These are phyloP conservation scores for Drosophila nr. perissopoda DNA, from an alignment of 2,888 invertebrate species.

Conservation along the genomic window DNA sequence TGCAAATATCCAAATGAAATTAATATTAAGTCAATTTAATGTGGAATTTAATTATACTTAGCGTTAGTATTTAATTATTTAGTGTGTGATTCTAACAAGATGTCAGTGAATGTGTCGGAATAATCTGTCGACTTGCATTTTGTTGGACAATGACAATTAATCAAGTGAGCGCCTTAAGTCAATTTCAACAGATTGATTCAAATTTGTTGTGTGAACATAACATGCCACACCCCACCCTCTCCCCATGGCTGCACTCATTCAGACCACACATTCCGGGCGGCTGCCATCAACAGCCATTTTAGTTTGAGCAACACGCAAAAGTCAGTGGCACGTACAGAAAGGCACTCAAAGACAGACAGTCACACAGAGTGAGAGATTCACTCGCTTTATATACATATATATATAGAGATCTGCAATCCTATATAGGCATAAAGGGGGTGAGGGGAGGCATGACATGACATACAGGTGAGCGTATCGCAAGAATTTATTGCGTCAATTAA, in stretches of 20 bases:
- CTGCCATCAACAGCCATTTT: constrained; percentile 50
- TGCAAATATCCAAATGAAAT: constrained; percentile 9
- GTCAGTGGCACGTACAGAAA: constrained; percentile 67
- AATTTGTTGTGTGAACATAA: constrained; percentile 71
- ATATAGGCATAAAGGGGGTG: constrained; percentile 2
- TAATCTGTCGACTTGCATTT: constrained; percentile 27
- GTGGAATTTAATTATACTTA: neutral
- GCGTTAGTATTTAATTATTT: neutral
- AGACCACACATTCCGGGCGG: constrained; percentile 8
- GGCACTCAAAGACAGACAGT: constrained; percentile 40
- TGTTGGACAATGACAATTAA: constrained; percentile 66
- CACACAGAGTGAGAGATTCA: constrained; percentile 11
- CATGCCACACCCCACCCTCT: constrained; percentile 39
- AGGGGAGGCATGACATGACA: neutral
- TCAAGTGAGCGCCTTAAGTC: constrained; percentile 76
- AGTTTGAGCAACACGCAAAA: constrained; percentile 73
- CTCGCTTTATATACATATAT: neutral
- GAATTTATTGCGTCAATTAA: constrained; percentile 82
- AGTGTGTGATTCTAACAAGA: neutral
- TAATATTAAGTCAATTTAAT: neutral
- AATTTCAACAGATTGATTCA: constrained; percentile 80
- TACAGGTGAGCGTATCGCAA: constrained; percentile 56
- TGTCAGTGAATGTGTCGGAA: neutral
- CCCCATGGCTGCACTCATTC: neutral
- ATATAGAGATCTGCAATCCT: constrained; percentile 16